phyloP scores from a whole-genome alignment of 2,113 vertebrate genomes.

The Tricholaema leucomelas region DNA sequence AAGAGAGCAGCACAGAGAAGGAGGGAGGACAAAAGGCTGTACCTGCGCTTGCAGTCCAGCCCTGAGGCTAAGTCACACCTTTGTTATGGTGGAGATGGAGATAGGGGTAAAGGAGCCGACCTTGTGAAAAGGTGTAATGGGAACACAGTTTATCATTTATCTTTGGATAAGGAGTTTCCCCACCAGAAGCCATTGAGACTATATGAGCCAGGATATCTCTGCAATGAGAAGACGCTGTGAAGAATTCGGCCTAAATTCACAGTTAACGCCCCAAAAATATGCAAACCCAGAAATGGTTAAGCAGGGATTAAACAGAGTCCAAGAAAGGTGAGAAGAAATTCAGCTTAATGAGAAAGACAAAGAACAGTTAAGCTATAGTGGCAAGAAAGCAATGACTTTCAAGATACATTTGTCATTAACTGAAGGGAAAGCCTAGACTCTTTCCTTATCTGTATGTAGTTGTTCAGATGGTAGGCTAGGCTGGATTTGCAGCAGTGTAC shows the following conservation, averaged over 20 bases:
- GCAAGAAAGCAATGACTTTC: neutral
- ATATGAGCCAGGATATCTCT: neutral
- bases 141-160: neutral
- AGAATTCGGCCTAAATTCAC: conserved; percentile 3
- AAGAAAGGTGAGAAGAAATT: neutral
- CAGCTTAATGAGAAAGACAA: neutral
- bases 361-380: neutral
- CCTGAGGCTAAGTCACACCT: neutral
- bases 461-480: neutral
- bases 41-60: neutral
- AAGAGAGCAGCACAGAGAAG: neutral
- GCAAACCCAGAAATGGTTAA: neutral
- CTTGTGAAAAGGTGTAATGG: neutral
- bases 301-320: neutral
- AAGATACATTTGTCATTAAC: neutral
- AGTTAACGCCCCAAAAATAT: neutral
- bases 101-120: neutral
- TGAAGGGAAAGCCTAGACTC: neutral
- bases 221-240: neutral
- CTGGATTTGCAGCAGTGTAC: neutral
- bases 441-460: neutral
- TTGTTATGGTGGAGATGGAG: rapidly evolving
- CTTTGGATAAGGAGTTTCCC: neutral
- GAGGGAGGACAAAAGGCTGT: rapidly evolving
- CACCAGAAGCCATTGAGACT: neutral